Conservation (phyloP, 2,888 invertebrate genomes). For the Selenia dentaria region DNA sequence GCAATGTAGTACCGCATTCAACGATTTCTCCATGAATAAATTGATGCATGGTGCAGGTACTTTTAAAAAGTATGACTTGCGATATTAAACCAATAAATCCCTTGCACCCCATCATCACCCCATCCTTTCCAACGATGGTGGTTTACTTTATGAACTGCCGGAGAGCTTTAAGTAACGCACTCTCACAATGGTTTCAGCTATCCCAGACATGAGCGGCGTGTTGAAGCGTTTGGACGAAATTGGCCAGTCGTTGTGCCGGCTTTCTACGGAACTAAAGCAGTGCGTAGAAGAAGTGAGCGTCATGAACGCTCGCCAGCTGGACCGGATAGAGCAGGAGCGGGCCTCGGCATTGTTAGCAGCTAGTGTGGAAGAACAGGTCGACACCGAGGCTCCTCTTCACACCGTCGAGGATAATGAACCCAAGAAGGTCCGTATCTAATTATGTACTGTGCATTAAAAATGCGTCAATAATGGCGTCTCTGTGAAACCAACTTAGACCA, state of each 20-base stretch:
- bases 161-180: too few species aligned
- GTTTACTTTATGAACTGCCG: too few species aligned
- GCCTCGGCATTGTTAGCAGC: constrained; percentile 88
- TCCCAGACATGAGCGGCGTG: constrained; percentile 70
- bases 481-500: too few species aligned
- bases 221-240: constrained; percentile 89
- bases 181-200: constrained; percentile 48
- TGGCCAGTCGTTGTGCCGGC: constrained; percentile 86
- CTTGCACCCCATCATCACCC: too few species aligned
- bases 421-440: constrained; percentile 86
- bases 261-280: constrained; percentile 88
- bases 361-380: constrained; percentile 87
- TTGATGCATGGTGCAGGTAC: too few species aligned
- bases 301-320: constrained; percentile 86
- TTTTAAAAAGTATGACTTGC: too few species aligned
- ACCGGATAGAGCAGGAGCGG: constrained; percentile 86
- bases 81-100: too few species aligned
- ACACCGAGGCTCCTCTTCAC: constrained; percentile 72
- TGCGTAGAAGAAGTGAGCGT: constrained; percentile 90
- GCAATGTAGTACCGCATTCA: too few species aligned
- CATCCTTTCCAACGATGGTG: too few species aligned
- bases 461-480: too few species aligned
- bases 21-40: too few species aligned
- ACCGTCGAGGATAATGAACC: constrained; percentile 86
- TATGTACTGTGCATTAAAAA: background rate